A percentile compares a stretch with the other conserved stretches of the same genome.
These are phyloP conservation scores for Mellivora capensis DNA, from an alignment of 2,113 vertebrate genomes.

Conservation along the genomic window DNA sequence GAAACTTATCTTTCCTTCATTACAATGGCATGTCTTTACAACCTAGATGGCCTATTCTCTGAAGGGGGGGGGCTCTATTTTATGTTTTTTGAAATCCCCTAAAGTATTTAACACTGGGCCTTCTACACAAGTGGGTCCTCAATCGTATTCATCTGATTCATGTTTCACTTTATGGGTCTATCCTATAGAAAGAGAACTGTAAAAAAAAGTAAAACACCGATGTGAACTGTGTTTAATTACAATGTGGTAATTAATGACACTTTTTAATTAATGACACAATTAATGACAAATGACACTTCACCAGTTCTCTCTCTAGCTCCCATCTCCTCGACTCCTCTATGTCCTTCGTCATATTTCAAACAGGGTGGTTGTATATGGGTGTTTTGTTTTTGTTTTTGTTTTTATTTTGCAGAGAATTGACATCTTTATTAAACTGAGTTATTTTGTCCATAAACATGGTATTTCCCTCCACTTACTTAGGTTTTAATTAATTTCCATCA, in stretches of 20 bases:
- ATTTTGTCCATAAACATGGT: neutral
- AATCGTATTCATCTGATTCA: neutral
- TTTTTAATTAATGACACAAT: too few relatives aligned
- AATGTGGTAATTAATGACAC: neutral
- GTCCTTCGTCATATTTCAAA: neutral
- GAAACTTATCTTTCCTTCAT: neutral
- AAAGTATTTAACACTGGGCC: neutral
- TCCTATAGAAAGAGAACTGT: neutral
- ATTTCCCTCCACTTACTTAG: neutral
- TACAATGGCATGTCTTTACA: neutral
- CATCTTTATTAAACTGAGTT: neutral
- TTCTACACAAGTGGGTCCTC: neutral
- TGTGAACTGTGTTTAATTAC: neutral
- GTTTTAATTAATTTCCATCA: neutral
- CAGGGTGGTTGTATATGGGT: neutral
- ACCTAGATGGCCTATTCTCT: neutral
- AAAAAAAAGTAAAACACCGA: neutral
- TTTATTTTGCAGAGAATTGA: neutral
- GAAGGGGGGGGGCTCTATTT: neutral
- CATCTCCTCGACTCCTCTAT: neutral
- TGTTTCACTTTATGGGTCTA: neutral
- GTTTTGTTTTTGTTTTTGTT: neutral
- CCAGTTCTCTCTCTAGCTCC: neutral
- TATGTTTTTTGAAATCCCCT: neutral
- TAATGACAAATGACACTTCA: neutral